phyloP scores from a whole-genome alignment of 2,113 vertebrate genomes.

The Pipra filicauda region DNA sequence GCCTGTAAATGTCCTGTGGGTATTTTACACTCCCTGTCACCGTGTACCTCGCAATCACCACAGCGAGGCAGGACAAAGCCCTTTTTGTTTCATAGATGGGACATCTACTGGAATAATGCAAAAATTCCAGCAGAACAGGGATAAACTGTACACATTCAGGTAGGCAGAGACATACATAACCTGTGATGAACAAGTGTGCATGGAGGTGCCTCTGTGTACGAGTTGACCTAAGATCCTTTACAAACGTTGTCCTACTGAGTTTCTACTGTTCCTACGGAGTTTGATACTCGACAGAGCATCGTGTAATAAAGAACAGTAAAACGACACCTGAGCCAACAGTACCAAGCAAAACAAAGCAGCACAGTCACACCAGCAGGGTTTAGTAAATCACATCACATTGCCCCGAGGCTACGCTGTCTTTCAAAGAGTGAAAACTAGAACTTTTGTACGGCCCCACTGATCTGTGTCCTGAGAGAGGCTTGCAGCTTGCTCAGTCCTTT shows the following conservation, averaged over 20 bases:
- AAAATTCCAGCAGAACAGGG: background rate
- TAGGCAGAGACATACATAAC: background rate
- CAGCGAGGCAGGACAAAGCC: background rate
- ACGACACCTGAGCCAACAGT: background rate
- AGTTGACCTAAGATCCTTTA: background rate
- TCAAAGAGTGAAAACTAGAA: background rate
- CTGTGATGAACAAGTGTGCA: background rate
- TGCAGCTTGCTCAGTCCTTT: background rate
- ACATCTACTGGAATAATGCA: background rate
- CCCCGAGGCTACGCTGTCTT: background rate
- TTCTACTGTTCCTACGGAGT: background rate
- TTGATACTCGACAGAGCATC: background rate
- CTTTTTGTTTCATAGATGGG: background rate
- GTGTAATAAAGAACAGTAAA: background rate
- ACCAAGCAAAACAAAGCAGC: background rate
- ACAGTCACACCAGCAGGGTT: background rate
- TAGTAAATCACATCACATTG: background rate
- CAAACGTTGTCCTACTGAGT: background rate
- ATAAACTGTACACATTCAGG: background rate
- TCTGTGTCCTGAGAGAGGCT: background rate
- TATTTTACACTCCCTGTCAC: background rate
- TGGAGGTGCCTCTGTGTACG: background rate
- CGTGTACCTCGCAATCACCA: background rate
- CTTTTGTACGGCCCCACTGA: background rate
- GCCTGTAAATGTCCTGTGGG: background rate